phyloP scores from a whole-genome alignment of 2,113 vertebrate genomes.

The Rhinichthys klamathensis region DNA sequence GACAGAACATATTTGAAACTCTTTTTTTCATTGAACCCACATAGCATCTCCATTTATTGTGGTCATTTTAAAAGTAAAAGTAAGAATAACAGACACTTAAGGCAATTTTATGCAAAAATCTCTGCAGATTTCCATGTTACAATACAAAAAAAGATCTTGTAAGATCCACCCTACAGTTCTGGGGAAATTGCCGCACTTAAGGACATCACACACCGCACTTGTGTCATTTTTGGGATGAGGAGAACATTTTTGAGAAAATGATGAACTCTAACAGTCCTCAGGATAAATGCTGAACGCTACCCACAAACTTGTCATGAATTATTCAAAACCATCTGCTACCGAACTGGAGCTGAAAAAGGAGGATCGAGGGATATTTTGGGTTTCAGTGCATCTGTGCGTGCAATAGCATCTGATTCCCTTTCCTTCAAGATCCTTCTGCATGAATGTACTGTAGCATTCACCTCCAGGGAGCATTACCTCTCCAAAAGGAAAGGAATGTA shows the following conservation, averaged over 20 bases:
- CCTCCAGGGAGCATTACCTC: constrained; percentile 27
- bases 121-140: too few relatives aligned
- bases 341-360: constrained; percentile 56
- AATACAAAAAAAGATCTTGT: background rate
- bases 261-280: constrained; percentile 62
- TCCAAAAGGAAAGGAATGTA: constrained; percentile 20
- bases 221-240: constrained; percentile 37
- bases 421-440: background rate
- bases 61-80: too few relatives aligned
- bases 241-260: constrained; percentile 40
- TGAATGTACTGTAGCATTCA: constrained; percentile 29
- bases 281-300: constrained; percentile 66
- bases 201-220: constrained; percentile 17
- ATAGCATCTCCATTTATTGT: too few relatives aligned
- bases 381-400: constrained; percentile 62
- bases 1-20: too few relatives aligned
- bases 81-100: too few relatives aligned
- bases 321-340: constrained; percentile 76
- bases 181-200: constrained; percentile 23
- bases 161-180: background rate
- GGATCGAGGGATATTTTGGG: constrained; percentile 60
- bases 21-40: too few relatives aligned
- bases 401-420: constrained; percentile 8
- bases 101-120: too few relatives aligned
- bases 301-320: constrained; percentile 72